Base-by-base conservation (phyloP, 1,140 invertebrate species). In the Charaxes varanes region DNA sequence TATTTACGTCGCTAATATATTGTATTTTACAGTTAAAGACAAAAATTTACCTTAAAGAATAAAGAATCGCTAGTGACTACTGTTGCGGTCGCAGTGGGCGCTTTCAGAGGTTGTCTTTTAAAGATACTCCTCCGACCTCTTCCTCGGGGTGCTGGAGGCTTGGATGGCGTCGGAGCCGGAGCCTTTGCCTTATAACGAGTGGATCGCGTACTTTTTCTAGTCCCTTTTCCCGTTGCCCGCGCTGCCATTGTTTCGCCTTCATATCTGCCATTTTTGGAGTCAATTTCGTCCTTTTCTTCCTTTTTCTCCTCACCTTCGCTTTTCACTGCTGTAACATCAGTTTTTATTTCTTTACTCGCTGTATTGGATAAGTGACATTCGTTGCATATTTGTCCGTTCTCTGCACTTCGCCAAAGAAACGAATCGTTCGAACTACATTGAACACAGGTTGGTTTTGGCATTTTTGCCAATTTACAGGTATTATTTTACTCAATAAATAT, bases 11-110 rank as follows among this genome's bases (percentile, higher is more conserved):
- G n/a, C n/a, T n/a, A n/a, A n/a, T n/a, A n/a, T n/a, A n/a, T 23
- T 23, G 21, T 23, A 23, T 23, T 5, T 19, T n/a, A n/a, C n/a
- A n/a, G n/a, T n/a, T n/a, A n/a, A n/a, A n/a, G n/a, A n/a, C n/a
- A n/a, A n/a, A n/a, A n/a, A n/a, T n/a, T n/a, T 58, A 92, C 92
- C 84, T 94, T 93, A 79, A 92, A 92, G 83, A 94, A 96, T 4
- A 96, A 86, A 62, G 88, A 92, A 42, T 94, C 89, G 52, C 90
- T 92, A 3, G 93, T 94, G 1, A 94, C 88, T 2, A 93, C 89
- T 24, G 92, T 94, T 0, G 93, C 90, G 17, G 93, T 92, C 11
- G 93, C 87, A 3, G 88, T 86, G 7, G 93, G 93, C 2, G 93
- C 92, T 80, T 95, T 95, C 7, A 93, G 85, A 4, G 93, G 92